phyloP scores from a whole-genome alignment of 2,888 invertebrate genomes.

The Sturmia bella region DNA sequence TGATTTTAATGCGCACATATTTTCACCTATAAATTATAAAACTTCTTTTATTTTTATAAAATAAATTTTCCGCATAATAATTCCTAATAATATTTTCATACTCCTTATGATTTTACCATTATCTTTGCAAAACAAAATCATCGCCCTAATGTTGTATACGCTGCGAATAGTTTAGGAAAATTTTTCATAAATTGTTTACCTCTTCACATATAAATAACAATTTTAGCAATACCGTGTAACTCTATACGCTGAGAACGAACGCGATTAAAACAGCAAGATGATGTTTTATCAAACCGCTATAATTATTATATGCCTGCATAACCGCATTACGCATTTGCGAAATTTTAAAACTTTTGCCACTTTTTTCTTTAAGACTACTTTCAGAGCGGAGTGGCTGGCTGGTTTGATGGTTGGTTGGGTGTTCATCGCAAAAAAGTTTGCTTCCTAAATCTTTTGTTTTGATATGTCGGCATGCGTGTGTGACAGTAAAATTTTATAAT shows the following conservation, averaged over 20 bases:
- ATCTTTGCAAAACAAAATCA: too few species aligned
- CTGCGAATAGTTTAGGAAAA: neutral
- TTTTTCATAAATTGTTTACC: neutral
- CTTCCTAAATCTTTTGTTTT: conserved; percentile 41
- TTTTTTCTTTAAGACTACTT: conserved; percentile 33
- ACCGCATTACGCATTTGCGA: conserved; percentile 38
- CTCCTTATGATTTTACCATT: too few species aligned
- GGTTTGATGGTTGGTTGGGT: neutral
- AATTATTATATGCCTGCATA: conserved; percentile 7
- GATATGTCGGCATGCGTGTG: conserved; percentile 5
- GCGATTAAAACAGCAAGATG: neutral
- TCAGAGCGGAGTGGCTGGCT: conserved; percentile 10
- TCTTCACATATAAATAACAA: neutral
- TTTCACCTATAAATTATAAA: too few species aligned
- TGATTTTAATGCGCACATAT: too few species aligned
- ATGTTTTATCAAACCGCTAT: conserved; percentile 28
- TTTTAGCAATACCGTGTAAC: conserved; percentile 29
- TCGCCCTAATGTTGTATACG: too few species aligned
- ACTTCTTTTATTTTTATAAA: too few species aligned
- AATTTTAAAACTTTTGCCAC: conserved; percentile 22
- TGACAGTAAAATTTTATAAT: conserved; percentile 12
- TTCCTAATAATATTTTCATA: too few species aligned
- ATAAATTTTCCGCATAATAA: too few species aligned
- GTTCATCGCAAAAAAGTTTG: neutral
- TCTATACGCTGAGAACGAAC: conserved; percentile 36